Percentiles rank a stretch among this genome's conserved stretches.
Conservation (phyloP, 2,888 invertebrate species). For the Trichogramma evanescens region DNA sequence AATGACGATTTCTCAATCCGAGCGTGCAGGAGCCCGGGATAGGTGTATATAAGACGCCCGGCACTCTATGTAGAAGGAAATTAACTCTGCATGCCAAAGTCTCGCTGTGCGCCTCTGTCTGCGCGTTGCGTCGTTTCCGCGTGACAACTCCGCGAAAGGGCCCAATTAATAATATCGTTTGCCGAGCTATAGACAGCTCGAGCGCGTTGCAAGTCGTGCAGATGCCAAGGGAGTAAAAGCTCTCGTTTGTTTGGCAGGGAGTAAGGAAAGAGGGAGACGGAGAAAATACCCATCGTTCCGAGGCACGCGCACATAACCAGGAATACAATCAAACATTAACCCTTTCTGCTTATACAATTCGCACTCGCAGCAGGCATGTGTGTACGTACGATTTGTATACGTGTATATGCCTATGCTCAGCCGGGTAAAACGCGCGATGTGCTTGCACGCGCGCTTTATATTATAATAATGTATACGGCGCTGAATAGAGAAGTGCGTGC, state of each 20-base stretch:
- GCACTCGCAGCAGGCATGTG: background rate
- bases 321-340: constrained; percentile 35
- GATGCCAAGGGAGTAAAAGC: constrained; percentile 23
- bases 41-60: background rate
- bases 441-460: constrained; percentile 10
- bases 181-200: too few species aligned
- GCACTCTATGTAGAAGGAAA: constrained; percentile 1
- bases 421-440: too few species aligned
- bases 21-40: too few species aligned
- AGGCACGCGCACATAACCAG: constrained; percentile 20
- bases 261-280: too few species aligned
- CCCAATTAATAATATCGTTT: constrained; percentile 27
- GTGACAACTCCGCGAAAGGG: constrained; percentile 15
- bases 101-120: background rate
- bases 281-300: too few species aligned
- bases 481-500: too few species aligned
- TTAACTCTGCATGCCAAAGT: constrained; percentile 1
- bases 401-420: too few species aligned
- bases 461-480: too few species aligned
- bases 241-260: constrained; percentile 8
- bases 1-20: background rate
- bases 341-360: constrained; percentile 5
- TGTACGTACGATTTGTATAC: constrained; percentile 5
- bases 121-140: constrained; percentile 13
- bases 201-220: background rate